Evolutionary conservation across 2,113 vertebrate genomes (phyloP), one percentile per base, ranked within the genome.

Genomic region (Tetrao urogallus): DNA sequence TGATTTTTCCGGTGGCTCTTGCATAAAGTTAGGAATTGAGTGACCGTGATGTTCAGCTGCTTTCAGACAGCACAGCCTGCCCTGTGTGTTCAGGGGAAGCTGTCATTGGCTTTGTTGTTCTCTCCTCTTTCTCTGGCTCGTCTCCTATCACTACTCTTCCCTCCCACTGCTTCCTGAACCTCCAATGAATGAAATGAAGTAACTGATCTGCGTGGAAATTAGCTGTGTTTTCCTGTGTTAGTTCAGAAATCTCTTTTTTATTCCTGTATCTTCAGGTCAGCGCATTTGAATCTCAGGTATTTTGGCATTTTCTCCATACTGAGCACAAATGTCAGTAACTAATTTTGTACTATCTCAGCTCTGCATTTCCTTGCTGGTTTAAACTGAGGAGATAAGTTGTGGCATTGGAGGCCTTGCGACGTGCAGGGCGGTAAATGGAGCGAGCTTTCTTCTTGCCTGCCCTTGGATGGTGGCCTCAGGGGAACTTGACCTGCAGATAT

Each of bases 401-500:
- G 86, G 78, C 40, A 61, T 25, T 25, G 17, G 60, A 69, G 61
- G 89, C 57, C 47, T 52, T 83, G 43, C 82, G 65, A 5, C 27
- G 8, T n/a, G 22, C 25, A 38, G 42, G 40, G 43, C 76, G 47
- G 34, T 65, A 86, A 67, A 40, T 8, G 20, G 63, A 77, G 21
- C 57, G 30, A 72, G 28, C 36, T 63, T 42, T 6, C 50, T 57
- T 64, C 79, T n/a, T 36, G 58, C 2, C 42, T 92, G 93, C 77
- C 93, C 93, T 95, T 96, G 93, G 76, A 13, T 72, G 81, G 27
- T 91, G 82, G 87, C 93, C 73, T 74, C 82, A 12, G 5, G 88
- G 91, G 86, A 96, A 96, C 88, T 94, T 83, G 87, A 91, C 82
- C 88, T 86, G 93, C 43, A 80, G 91, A 69, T 91, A 92, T 93